Base-by-base conservation (phyloP, 1,140 invertebrate species). In the Anoplolepis gracilipes region DNA sequence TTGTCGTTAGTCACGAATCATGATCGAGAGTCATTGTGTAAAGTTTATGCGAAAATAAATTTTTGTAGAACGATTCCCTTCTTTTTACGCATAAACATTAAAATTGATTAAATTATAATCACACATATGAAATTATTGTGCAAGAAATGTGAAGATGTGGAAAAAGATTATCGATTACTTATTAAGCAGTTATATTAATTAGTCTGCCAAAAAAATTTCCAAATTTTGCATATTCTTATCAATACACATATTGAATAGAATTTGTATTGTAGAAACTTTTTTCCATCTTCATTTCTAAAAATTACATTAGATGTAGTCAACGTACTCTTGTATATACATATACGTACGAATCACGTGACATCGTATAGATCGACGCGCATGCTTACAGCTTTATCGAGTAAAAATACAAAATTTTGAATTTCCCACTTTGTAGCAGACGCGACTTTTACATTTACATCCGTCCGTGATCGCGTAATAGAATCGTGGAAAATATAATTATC, bases 361-460 rank as follows among this genome's bases (percentile, higher is more conserved):
- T 73, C n/a, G 36, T 81, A 59, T 25, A 72, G 30, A 72, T 72
- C 53, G 53, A 69, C 36, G 78, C 78, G 78, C 78, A 82, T 82
- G 78, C 78, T 61, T 82, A 28, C 30, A 55, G 16, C n/a, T 0
- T 36, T 22, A 55, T 19, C 11, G 36, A 82, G 59, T 28, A 36
- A 82, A 84, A 77, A 77, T 84, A 77, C 72, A 64, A 84, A 69
- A 76, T 84, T 84, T 84, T 30, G 57, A 84, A 84, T 77, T 84
- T 49, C 16, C 25, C 13, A 77, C 59, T 64, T 57, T 25, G 33
- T 22, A n/a, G 36, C 6, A 25, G 7, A 30, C 19, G 16, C 67
- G 67, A 57, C 36, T 36, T 28, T 19, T 8, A 11, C 46, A 19
- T 6, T 49, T 49, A 13, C 39, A 42, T 7, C 1, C 53, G n/a